Base-by-base conservation (phyloP, 2,113 vertebrate species). In the Mesitornis unicolor region DNA sequence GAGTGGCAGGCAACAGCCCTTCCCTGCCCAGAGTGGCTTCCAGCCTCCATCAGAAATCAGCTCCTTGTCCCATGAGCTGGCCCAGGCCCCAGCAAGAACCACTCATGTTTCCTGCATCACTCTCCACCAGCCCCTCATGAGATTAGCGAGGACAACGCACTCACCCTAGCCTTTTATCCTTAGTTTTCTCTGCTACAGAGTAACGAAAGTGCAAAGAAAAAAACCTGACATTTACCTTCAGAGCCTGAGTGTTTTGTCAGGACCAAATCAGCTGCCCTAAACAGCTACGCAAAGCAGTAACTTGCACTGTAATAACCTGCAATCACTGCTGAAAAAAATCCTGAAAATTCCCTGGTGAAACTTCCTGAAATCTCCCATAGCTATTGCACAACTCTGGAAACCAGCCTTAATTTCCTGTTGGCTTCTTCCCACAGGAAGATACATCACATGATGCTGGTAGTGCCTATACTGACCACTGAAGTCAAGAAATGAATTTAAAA, bases 1-100 rank as follows among this genome's bases (percentile, higher is more conserved):
- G 13, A 19, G 33, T 0, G 0, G 20, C 36, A n/a, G 54, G 57
- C 50, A 51, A 21, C 9, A 6, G 51, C n/a, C 7, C 4, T 21
- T 81, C 38, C 42, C 75, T 31, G 7, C 51, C 35, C 1, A 1
- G 17, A n/a, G 56, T 48, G 64, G 56, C 63, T 51, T 26, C 40
- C 13, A 16, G 18, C 45, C 20, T 80, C 54, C 50, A 51, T 29
- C 26, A 54, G 63, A 81, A 64, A 51, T 26, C 19, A 25, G 9
- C 40, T 77, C 51, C 35, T 48, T 4, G 8, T 7, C 38, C 53
- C 8, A 6, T 2, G 10, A 73, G 43, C 22, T 60, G 26, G 22
- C 54, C 19, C 57, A 59, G 15, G 81, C 25, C 11, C 18, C 43
- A 74, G 42, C 15, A 0, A 4, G 40, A 78, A 53, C 14, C 13